These are phyloP conservation scores for Nasonovia ribisnigri DNA, from an alignment of 2,888 invertebrate genomes.

Conservation along the genomic window DNA sequence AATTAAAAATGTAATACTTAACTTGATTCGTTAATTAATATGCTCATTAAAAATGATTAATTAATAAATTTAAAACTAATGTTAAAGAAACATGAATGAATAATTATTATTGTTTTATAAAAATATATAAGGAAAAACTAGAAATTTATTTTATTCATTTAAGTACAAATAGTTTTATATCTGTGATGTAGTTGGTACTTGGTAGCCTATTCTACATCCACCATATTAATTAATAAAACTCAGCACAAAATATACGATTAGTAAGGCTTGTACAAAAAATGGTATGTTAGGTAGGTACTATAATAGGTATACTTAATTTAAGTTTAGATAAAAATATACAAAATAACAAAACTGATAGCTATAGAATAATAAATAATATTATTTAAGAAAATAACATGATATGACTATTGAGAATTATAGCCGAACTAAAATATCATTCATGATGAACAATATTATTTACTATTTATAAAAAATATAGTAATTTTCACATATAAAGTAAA, in stretches of 20 bases:
- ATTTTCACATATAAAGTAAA: neutral
- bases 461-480: neutral
- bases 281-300: neutral
- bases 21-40: neutral
- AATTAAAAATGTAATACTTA: neutral
- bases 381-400: neutral
- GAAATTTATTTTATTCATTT: neutral
- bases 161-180: neutral
- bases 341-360: neutral
- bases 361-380: neutral
- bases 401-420: neutral
- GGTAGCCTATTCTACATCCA: neutral
- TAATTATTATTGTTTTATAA: neutral
- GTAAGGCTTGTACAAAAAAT: neutral
- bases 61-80: neutral
- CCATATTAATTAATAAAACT: neutral
- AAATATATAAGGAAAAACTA: neutral
- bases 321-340: neutral
- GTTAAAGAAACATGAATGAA: neutral
- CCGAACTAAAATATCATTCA: neutral
- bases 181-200: neutral
- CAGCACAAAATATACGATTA: neutral
- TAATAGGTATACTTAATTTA: neutral
- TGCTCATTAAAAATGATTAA: neutral
- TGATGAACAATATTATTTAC: neutral